Conservation (phyloP, 1,140 invertebrate species). For the Antheraea mylitta region DNA sequence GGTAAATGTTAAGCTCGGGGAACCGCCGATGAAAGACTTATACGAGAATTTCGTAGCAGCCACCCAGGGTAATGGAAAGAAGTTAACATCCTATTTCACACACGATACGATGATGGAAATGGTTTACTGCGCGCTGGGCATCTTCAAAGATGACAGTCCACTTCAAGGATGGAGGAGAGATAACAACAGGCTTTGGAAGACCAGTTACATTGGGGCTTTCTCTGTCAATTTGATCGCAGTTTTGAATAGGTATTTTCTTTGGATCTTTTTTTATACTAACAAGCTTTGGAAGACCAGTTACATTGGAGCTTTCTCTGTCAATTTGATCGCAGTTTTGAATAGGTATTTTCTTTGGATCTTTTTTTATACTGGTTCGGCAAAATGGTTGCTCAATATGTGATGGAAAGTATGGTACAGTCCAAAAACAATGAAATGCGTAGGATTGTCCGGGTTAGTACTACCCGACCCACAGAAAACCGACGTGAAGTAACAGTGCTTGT, state of each 20-base stretch:
- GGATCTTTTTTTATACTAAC: slow-evolving; percentile 17
- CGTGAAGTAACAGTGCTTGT: too few species aligned
- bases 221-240: slow-evolving; percentile 57
- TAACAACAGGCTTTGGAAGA: slow-evolving; percentile 44
- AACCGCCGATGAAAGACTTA: slow-evolving; percentile 85
- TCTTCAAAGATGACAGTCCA: slow-evolving; percentile 40
- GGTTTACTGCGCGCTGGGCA: slow-evolving; percentile 49
- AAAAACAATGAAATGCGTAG: too few species aligned
- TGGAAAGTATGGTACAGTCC: too few species aligned
- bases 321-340: slow-evolving; percentile 56
- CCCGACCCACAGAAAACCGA: too few species aligned
- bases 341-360: slow-evolving; percentile 37
- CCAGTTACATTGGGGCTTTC: slow-evolving; percentile 50
- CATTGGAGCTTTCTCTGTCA: slow-evolving; percentile 52
- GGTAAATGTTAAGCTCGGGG: slow-evolving; percentile 83
- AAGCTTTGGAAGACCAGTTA: slow-evolving; percentile 52
- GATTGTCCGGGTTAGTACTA: too few species aligned
- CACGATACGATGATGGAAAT: slow-evolving; percentile 81
- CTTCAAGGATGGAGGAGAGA: slow-evolving; percentile 31
- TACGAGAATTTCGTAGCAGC: slow-evolving; percentile 78
- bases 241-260: slow-evolving; percentile 42
- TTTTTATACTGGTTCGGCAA: too few species aligned
- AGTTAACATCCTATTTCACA: slow-evolving; percentile 86
- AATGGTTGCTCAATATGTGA: too few species aligned
- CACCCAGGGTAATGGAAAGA: slow-evolving; percentile 41